Percentiles rank a stretch among this genome's conserved stretches.
Evolutionary conservation across 2,113 vertebrate species (phyloP).

Genomic region (Seriola quinqueradiata): DNA sequence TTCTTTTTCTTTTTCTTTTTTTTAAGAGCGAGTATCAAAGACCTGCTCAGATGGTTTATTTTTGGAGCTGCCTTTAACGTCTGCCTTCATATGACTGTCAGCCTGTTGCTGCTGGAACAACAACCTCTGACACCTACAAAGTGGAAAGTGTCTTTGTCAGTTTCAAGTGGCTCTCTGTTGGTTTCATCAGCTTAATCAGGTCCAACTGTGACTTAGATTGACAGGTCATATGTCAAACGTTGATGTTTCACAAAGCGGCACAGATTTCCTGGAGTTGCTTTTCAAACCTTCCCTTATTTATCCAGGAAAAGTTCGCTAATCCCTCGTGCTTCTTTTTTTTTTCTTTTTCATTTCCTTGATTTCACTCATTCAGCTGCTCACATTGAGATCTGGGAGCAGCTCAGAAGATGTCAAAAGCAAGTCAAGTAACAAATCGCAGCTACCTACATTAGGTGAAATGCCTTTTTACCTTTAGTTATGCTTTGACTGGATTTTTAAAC

Average conservation of each 20-base stretch:
- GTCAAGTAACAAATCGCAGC: not conserved
- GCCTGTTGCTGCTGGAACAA: conserved; percentile 53
- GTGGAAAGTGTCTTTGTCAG: conserved; percentile 53
- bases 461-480: not conserved
- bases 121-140: conserved; percentile 48
- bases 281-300: conserved; percentile 39
- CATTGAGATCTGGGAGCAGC: conserved; percentile 20
- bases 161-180: conserved; percentile 64
- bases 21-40: conserved; percentile 42
- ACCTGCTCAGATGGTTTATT: conserved; percentile 40
- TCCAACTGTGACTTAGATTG: conserved; percentile 56
- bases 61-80: conserved; percentile 41
- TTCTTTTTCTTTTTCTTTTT: conserved; percentile 22
- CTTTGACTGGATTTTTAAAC: too few relatives aligned
- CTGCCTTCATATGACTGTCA: conserved; percentile 38
- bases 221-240: conserved; percentile 52
- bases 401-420: conserved; percentile 5
- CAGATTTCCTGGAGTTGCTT: conserved; percentile 38
- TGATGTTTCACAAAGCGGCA: conserved; percentile 38
- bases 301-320: conserved; percentile 43
- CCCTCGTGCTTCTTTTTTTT: conserved; percentile 22
- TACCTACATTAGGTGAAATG: not conserved
- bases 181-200: conserved; percentile 64
- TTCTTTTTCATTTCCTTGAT: conserved; percentile 23
- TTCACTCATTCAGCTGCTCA: conserved; percentile 28